phyloP scores from a whole-genome alignment of 37 sponge, comb jelly and placozoan genomes.

The Tethya wilhelma region DNA sequence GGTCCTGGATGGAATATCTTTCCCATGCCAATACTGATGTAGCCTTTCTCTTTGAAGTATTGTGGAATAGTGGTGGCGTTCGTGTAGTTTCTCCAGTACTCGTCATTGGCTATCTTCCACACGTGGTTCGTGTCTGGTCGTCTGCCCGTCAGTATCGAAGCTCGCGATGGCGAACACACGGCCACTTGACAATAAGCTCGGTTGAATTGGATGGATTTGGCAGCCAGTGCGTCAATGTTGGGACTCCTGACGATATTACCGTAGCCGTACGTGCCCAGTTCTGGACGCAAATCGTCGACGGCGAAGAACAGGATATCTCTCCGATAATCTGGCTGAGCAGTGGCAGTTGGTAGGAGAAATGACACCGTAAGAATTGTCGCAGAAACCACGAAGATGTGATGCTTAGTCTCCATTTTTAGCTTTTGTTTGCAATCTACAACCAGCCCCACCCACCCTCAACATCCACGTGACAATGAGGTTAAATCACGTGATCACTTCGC shows the following conservation, averaged over 20 bases:
- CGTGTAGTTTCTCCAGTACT: conserved; percentile 49
- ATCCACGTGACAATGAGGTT: too few species aligned
- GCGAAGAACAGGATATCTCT: too few species aligned
- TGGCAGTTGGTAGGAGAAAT: too few species aligned
- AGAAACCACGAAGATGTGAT: too few species aligned
- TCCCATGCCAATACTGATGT: conserved; percentile 53
- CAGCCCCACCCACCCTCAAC: too few species aligned
- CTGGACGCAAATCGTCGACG: conserved; percentile 50
- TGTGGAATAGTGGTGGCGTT: conserved; percentile 67
- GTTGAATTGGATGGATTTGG: conserved; percentile 43
- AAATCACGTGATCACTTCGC: too few species aligned
- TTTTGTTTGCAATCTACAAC: too few species aligned
- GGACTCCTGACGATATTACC: conserved; percentile 10
- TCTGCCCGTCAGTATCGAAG: conserved; percentile 54
- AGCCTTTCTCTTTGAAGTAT: conserved; percentile 67
- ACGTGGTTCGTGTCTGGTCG: conserved; percentile 63
- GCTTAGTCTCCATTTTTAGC: too few species aligned
- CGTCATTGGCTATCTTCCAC: conserved; percentile 44
- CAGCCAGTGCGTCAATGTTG: conserved; percentile 48
- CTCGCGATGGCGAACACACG: conserved; percentile 54
- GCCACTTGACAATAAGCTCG: conserved; percentile 68
- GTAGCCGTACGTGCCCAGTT: conserved; percentile 47
- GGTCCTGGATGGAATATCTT: conserved; percentile 61
- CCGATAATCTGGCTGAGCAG: too few species aligned
- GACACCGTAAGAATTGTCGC: too few species aligned